Evolutionary conservation across 2,113 vertebrate genomes (phyloP).

Genomic region (Lanius collurio): DNA sequence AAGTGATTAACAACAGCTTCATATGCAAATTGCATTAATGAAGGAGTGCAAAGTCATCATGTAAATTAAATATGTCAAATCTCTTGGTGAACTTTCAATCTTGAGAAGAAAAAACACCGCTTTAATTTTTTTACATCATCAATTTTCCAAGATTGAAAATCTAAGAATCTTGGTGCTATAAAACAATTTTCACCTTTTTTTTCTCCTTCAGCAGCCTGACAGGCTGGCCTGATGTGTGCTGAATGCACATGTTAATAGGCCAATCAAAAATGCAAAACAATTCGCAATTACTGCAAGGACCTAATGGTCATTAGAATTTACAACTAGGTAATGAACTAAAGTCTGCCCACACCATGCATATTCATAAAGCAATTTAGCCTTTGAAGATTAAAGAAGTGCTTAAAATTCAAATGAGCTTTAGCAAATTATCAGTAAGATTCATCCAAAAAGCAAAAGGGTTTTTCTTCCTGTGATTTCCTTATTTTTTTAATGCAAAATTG

Average conservation of each 20-base stretch:
- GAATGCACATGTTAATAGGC: constrained; percentile 99
- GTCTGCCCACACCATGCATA: constrained; percentile 99
- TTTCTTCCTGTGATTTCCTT: constrained; percentile 86
- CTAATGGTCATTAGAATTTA: constrained; percentile 99
- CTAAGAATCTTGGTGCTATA: constrained; percentile 86
- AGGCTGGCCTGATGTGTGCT: constrained; percentile 95
- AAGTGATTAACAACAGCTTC: constrained; percentile 93
- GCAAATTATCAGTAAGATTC: constrained; percentile 99
- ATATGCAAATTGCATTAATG: constrained; percentile 96
- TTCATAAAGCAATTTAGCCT: constrained; percentile 99
- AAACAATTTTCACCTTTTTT: constrained; percentile 91
- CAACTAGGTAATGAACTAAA: constrained; percentile 99
- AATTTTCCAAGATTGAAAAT: constrained; percentile 84
- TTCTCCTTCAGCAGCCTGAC: constrained; percentile 89
- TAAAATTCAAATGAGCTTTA: constrained; percentile 99
- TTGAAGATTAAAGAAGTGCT: constrained; percentile 99
- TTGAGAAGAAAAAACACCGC: constrained; percentile 88
- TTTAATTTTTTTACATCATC: constrained; percentile 94
- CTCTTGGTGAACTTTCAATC: constrained; percentile 95
- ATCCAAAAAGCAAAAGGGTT: constrained; percentile 90
- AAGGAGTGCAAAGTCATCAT: constrained; percentile 98
- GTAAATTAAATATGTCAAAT: constrained; percentile 99
- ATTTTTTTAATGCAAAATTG: constrained; percentile 85
- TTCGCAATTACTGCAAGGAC: constrained; percentile 99
- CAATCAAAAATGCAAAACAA: constrained; percentile 99